These are phyloP conservation scores for Phyto melanocephala DNA, from an alignment of 2,888 invertebrate genomes.

Conservation along the genomic window DNA sequence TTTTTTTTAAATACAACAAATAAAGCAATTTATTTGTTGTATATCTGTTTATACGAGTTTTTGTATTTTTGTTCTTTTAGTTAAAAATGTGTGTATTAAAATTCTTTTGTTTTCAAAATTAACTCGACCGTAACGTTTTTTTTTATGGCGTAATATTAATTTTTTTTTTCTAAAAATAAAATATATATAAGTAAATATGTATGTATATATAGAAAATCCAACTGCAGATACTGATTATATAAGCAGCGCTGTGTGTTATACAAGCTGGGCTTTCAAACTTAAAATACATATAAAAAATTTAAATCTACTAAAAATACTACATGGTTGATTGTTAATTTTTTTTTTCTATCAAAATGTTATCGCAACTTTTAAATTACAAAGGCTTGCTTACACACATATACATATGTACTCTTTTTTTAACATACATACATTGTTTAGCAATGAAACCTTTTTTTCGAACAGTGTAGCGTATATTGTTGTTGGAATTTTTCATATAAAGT, in stretches of 20 bases:
- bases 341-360: conserved; percentile 55
- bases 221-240: conserved; percentile 24
- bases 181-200: conserved; percentile 2
- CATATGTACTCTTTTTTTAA: too few relatives aligned
- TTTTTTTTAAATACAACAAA: background rate
- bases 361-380: conserved; percentile 53
- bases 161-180: conserved; percentile 51
- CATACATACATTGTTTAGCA: conserved; percentile 13
- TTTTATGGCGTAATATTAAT: conserved; percentile 76
- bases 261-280: conserved; percentile 53
- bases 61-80: conserved; percentile 31
- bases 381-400: conserved; percentile 2
- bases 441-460: conserved; percentile 38
- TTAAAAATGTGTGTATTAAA: conserved; percentile 49
- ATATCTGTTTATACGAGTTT: background rate
- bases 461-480: background rate
- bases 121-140: conserved; percentile 78
- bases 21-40: background rate
- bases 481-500: conserved; percentile 9
- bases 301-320: conserved; percentile 47
- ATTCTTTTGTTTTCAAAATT: conserved; percentile 77
- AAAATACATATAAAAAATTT: conserved; percentile 38
- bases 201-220: conserved; percentile 17
- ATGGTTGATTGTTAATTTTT: conserved; percentile 55
- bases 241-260: conserved; percentile 11